phyloP scores from a whole-genome alignment of 2,113 vertebrate species.

The Acrocephalus arundinaceus region DNA sequence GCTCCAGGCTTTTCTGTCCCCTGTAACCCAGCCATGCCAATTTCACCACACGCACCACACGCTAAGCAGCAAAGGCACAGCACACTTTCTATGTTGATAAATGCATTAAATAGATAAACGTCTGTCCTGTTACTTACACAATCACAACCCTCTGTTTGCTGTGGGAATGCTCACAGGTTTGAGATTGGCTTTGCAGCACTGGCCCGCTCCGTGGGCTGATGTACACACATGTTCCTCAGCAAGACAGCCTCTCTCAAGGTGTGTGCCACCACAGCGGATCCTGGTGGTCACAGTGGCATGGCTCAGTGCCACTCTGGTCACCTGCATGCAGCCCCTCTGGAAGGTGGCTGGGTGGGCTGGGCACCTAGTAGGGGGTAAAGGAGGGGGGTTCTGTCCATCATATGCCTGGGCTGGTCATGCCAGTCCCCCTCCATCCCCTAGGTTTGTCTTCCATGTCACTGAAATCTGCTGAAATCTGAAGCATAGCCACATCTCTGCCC shows the following conservation, averaged over 20 bases:
- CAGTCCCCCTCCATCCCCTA: no score
- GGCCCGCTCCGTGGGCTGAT: rapidly evolving
- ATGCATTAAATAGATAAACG: neutral
- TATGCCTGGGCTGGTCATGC: rapidly evolving
- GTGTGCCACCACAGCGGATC: rapidly evolving
- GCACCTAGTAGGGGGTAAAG: rapidly evolving
- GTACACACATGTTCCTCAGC: neutral
- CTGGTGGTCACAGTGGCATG: rapidly evolving
- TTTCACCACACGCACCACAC: neutral
- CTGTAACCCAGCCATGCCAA: rapidly evolving
- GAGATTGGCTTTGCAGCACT: rapidly evolving
- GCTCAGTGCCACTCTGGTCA: neutral
- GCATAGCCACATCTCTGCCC: neutral
- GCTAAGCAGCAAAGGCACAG: neutral
- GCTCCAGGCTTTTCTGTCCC: rapidly evolving
- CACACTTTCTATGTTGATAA: neutral
- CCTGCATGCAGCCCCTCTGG: rapidly evolving
- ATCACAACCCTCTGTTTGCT: rapidly evolving
- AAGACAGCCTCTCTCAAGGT: neutral
- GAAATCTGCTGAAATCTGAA: neutral
- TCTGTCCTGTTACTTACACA: neutral
- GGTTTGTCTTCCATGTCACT: rapidly evolving
- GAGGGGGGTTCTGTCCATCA: neutral
- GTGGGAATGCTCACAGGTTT: rapidly evolving
- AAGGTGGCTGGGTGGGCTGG: neutral